Conservation (phyloP, 2,888 invertebrate species). For the Lithophane ornitopus region DNA sequence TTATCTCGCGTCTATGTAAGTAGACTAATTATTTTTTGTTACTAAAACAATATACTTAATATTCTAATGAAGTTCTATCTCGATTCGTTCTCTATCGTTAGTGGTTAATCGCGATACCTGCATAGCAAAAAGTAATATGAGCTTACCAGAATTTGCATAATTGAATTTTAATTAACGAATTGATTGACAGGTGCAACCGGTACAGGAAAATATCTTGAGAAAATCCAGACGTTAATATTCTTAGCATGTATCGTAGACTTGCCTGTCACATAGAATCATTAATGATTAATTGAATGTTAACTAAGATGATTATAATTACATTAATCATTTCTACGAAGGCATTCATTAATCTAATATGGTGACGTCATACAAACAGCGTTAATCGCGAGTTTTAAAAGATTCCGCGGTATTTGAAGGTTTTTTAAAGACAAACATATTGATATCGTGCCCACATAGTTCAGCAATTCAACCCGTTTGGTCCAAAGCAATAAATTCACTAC, state of each 20-base stretch:
- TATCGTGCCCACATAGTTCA: not conserved
- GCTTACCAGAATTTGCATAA: slow-evolving; percentile 8
- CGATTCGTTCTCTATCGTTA: slow-evolving; percentile 2
- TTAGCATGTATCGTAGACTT: slow-evolving; percentile 25
- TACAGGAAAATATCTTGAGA: slow-evolving; percentile 44
- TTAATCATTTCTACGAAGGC: slow-evolving; percentile 38
- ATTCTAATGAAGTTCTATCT: not conserved
- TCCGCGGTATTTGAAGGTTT: not conserved
- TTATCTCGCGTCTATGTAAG: slow-evolving; percentile 57
- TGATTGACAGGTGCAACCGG: slow-evolving; percentile 45
- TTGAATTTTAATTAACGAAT: slow-evolving; percentile 27
- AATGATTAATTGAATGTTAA: slow-evolving; percentile 47
- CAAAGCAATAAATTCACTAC: slow-evolving; percentile 53
- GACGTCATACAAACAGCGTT: not conserved
- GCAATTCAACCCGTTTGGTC: slow-evolving; percentile 8
- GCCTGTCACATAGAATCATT: slow-evolving; percentile 41
- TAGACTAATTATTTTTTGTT: slow-evolving; percentile 17
- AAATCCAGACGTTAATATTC: slow-evolving; percentile 48
- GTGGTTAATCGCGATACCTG: not conserved
- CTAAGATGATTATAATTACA: slow-evolving; percentile 35
- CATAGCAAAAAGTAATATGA: slow-evolving; percentile 4
- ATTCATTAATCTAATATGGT: slow-evolving; percentile 14
- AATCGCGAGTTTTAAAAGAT: not conserved
- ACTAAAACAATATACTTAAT: not conserved
- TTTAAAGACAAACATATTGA: not conserved